A percentile compares a stretch with the other conserved stretches of the same genome.
These are phyloP conservation scores for Mystacides longicornis DNA, from an alignment of 2,888 invertebrate species.

Conservation along the genomic window DNA sequence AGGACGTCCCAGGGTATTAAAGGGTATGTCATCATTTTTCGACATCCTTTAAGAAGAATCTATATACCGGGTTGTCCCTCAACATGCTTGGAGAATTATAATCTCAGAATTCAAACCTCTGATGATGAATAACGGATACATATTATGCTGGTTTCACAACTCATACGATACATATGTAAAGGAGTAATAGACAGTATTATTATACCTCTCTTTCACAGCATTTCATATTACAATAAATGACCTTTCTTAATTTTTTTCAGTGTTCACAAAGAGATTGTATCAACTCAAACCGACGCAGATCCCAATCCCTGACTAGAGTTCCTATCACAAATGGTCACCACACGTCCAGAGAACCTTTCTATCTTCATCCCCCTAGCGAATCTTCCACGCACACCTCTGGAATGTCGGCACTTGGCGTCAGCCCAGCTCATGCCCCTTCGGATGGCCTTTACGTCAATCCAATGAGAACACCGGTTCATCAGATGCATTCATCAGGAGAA, in stretches of 20 bases:
- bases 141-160: too few species aligned
- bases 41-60: too few species aligned
- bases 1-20: too few species aligned
- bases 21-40: too few species aligned
- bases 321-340: conserved; percentile 21
- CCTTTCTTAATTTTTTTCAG: conserved; percentile 42
- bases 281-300: conserved; percentile 42
- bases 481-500: conserved; percentile 41
- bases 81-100: too few species aligned
- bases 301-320: conserved; percentile 32
- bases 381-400: conserved; percentile 37
- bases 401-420: conserved; percentile 31
- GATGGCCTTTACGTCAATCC: conserved; percentile 83
- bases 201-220: too few species aligned
- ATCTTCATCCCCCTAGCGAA: conserved; percentile 61
- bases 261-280: conserved; percentile 50
- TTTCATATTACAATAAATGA: too few species aligned
- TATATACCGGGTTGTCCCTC: too few species aligned
- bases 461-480: conserved; percentile 45
- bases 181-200: too few species aligned
- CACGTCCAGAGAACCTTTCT: conserved; percentile 56
- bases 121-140: too few species aligned
- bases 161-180: too few species aligned
- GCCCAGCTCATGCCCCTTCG: conserved; percentile 48
- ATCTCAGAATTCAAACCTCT: too few species aligned